A percentile compares a stretch with the other conserved stretches of the same genome.
Conservation (phyloP, 2,888 invertebrate genomes). For the Physocephala rufipes region DNA sequence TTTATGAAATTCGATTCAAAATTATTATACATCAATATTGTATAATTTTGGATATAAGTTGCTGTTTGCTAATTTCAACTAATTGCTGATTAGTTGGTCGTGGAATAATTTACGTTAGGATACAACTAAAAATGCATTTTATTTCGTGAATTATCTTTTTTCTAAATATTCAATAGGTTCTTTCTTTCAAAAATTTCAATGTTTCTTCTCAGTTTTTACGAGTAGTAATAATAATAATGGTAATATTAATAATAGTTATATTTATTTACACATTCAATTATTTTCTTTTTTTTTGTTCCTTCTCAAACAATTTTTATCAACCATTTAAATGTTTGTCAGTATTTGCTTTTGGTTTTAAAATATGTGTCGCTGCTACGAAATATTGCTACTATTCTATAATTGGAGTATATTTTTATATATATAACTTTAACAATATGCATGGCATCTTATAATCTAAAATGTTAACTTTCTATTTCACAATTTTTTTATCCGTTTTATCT, state of each 20-base stretch:
- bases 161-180: conserved; percentile 9
- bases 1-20: too few species aligned
- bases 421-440: conserved; percentile 46
- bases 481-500: conserved; percentile 53
- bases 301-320: conserved; percentile 3
- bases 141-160: neutral
- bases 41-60: too few species aligned
- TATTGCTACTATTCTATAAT: conserved; percentile 31
- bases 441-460: conserved; percentile 57
- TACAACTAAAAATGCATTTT: conserved; percentile 23
- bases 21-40: too few species aligned
- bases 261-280: conserved; percentile 28
- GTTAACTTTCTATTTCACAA: conserved; percentile 65
- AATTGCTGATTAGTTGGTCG: conserved; percentile 26
- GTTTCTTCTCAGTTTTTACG: conserved; percentile 22
- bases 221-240: too few species aligned
- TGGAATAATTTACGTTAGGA: conserved; percentile 12
- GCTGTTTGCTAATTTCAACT: too few species aligned
- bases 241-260: too few species aligned
- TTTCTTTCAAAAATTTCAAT: conserved; percentile 7
- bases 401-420: conserved; percentile 44
- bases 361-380: conserved; percentile 19
- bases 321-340: conserved; percentile 13
- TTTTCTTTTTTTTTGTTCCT: conserved; percentile 2
- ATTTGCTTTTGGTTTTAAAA: conserved; percentile 26